phyloP scores from a whole-genome alignment of 2,797 vertebrate species.

The Simalia tracyae region DNA sequence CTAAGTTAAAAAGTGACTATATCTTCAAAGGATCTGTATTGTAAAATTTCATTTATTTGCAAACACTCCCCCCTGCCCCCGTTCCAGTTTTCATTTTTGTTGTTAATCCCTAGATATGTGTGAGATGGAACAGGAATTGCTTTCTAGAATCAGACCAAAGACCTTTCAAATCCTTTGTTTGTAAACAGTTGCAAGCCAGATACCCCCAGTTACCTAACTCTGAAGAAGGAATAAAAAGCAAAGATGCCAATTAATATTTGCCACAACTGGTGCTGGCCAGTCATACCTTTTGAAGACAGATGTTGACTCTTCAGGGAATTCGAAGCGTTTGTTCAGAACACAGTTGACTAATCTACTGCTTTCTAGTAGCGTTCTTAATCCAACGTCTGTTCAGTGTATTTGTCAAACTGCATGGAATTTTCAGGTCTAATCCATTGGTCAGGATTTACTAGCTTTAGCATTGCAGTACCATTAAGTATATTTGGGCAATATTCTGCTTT shows the following conservation, averaged over 20 bases:
- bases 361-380: not conserved
- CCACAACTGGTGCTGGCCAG: not conserved
- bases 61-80: not conserved
- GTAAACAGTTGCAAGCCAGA: not conserved
- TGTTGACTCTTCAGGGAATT: not conserved
- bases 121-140: not conserved
- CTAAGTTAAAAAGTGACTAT: not conserved
- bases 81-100: not conserved
- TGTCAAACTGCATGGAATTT: not conserved
- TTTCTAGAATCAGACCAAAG: slow-evolving; percentile 2
- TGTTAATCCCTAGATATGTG: not conserved
- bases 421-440: not conserved
- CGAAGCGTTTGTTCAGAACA: not conserved
- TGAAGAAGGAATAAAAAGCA: not conserved
- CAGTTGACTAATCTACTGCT: not conserved
- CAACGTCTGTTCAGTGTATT: not conserved
- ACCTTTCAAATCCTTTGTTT: not conserved
- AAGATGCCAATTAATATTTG: not conserved
- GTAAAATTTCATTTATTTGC: not conserved
- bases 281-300: not conserved
- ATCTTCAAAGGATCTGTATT: not conserved
- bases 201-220: not conserved
- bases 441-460: not conserved
- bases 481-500: not conserved
- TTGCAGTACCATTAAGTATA: not conserved